Percentiles rank a stretch among this genome's conserved stretches.
phyloP scores from a whole-genome alignment of 2,113 vertebrate species.

The Seriola aureovittata region DNA sequence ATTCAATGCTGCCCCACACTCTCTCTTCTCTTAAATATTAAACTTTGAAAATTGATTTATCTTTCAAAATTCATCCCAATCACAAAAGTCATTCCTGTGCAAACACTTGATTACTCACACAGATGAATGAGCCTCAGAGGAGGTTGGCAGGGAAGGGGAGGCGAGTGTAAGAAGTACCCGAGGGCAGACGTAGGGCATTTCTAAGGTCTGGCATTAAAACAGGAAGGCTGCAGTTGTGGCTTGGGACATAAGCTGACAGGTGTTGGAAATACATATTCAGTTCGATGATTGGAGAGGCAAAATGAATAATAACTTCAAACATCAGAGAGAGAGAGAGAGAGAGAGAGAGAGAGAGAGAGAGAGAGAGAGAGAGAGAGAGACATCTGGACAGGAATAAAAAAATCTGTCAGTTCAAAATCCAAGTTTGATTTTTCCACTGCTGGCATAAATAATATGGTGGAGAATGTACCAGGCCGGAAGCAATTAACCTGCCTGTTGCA shows the following conservation, averaged over 20 bases:
- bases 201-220: constrained; percentile 43
- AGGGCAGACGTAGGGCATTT: constrained; percentile 61
- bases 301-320: constrained; percentile 31
- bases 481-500: background rate
- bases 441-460: background rate
- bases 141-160: background rate
- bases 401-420: constrained; percentile 1
- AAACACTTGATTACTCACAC: constrained; percentile 73
- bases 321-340: constrained; percentile 10
- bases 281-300: constrained; percentile 14
- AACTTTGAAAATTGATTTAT: constrained; percentile 78
- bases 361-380: constrained; percentile 7
- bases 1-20: constrained; percentile 60
- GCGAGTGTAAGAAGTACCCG: constrained; percentile 17
- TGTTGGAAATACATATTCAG: constrained; percentile 45
- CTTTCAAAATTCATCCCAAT: constrained; percentile 71
- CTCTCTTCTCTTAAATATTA: constrained; percentile 75
- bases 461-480: background rate
- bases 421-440: constrained; percentile 1
- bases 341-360: constrained; percentile 16
- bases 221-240: constrained; percentile 29
- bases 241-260: constrained; percentile 11
- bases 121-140: constrained; percentile 47
- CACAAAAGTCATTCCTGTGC: constrained; percentile 63
- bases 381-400: constrained; percentile 22